Conservation (phyloP, 2,888 invertebrate genomes). For the Tetrapedia diversipes region DNA sequence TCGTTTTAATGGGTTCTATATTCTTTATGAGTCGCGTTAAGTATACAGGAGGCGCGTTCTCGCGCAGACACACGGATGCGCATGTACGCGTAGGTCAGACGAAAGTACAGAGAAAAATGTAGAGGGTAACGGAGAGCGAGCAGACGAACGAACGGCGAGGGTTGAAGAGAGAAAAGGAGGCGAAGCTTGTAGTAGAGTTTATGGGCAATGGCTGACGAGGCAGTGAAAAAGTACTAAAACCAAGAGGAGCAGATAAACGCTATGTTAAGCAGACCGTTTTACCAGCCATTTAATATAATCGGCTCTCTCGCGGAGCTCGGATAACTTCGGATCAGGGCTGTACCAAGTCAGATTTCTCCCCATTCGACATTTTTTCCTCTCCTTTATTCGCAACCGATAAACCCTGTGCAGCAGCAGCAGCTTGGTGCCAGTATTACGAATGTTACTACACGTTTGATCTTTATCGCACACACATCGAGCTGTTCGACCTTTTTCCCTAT, state of each 20-base stretch:
- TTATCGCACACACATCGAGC: constrained; percentile 8
- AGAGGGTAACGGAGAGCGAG: constrained; percentile 30
- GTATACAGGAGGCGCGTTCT: constrained; percentile 43
- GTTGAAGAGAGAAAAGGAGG: constrained; percentile 41
- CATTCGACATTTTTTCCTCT: constrained; percentile 37
- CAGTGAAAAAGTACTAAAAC: constrained; percentile 83
- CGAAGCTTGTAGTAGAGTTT: constrained; percentile 76
- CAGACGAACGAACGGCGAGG: constrained; percentile 18
- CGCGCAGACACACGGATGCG: constrained; percentile 11
- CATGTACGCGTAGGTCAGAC: constrained; percentile 40
- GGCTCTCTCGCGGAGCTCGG: constrained; percentile 73
- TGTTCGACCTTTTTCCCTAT: neutral
- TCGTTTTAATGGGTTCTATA: constrained; percentile 62
- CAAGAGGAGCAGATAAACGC: constrained; percentile 82
- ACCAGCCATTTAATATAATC: constrained; percentile 83
- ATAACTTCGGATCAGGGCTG: constrained; percentile 72
- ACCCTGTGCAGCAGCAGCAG: constrained; percentile 13
- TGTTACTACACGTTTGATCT: constrained; percentile 32
- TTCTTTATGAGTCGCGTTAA: constrained; percentile 54
- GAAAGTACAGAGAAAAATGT: constrained; percentile 61
- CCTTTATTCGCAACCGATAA: constrained; percentile 39
- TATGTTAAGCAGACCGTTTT: constrained; percentile 83
- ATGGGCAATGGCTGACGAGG: constrained; percentile 82
- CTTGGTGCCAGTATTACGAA: constrained; percentile 25
- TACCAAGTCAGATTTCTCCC: constrained; percentile 59